These are phyloP conservation scores for Propithecus deckenii DNA, from an alignment of 2,797 vertebrate genomes.

Conservation along the genomic window DNA sequence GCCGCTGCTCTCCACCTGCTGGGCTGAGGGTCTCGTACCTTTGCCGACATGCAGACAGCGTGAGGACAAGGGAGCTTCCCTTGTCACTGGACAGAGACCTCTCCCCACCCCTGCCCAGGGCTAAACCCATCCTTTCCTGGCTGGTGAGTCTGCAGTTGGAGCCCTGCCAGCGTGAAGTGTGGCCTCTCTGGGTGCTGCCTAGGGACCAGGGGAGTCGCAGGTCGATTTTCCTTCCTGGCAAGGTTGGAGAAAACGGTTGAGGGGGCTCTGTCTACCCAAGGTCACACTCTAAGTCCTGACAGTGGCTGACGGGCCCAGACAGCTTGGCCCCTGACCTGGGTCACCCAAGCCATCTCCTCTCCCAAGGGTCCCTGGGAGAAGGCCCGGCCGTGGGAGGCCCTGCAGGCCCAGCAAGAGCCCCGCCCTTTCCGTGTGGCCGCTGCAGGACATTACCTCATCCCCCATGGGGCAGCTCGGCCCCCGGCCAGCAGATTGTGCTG, in stretches of 20 bases:
- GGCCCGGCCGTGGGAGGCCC: not conserved
- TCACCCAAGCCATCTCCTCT: not conserved
- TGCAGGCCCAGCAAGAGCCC: not conserved
- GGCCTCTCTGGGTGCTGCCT: not conserved
- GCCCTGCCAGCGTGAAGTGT: fast-evolving
- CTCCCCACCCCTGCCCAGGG: not conserved
- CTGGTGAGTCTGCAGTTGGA: not conserved
- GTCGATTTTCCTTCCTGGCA: fast-evolving
- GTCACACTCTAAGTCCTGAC: not conserved
- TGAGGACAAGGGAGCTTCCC: not conserved
- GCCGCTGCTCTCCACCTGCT: not conserved
- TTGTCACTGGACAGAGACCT: not conserved
- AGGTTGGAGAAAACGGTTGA: fast-evolving
- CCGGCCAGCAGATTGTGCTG: not conserved
- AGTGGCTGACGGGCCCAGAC: not conserved
- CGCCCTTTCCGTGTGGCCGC: not conserved
- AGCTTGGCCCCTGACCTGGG: not conserved
- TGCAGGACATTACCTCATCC: conserved; percentile 60
- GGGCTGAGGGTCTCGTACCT: not conserved
- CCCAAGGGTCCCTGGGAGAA: not conserved
- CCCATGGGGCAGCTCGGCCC: not conserved
- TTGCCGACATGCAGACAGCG: fast-evolving
- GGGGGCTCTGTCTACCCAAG: fast-evolving
- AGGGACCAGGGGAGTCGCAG: not conserved
- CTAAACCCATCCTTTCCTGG: not conserved